Percentiles rank a stretch among this genome's conserved stretches.
phyloP scores from a whole-genome alignment of 2,888 invertebrate species.

The Girardia tigrina region DNA sequence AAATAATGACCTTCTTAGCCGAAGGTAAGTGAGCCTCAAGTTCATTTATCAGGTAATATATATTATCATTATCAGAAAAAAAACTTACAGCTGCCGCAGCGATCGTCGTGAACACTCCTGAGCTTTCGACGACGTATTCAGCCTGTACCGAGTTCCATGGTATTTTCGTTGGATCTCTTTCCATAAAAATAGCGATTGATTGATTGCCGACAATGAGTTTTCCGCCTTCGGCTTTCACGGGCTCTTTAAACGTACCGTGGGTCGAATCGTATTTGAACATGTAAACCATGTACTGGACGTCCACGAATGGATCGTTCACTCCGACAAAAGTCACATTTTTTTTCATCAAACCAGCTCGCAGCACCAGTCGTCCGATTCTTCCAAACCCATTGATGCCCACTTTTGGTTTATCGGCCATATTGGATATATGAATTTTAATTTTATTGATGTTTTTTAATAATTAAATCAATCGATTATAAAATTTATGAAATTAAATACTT shows the following conservation, averaged over 20 bases:
- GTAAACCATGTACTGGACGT: constrained; percentile 89
- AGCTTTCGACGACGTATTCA: constrained; percentile 88
- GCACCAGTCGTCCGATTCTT: constrained; percentile 77
- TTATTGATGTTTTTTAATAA: too few species aligned
- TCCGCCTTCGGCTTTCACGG: constrained; percentile 64
- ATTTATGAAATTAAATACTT: too few species aligned
- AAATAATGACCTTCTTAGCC: constrained; percentile 88
- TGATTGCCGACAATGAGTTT: constrained; percentile 64
- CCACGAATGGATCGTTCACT: constrained; percentile 90
- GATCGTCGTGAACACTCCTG: constrained; percentile 89
- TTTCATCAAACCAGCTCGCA: constrained; percentile 68
- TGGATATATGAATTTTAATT: too few species aligned
- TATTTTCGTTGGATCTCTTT: constrained; percentile 62
- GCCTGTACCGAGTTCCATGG: constrained; percentile 83
- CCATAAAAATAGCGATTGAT: constrained; percentile 68
- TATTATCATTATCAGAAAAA: constrained; percentile 38
- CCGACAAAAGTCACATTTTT: constrained; percentile 58
- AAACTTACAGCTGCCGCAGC: constrained; percentile 64
- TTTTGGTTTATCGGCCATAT: constrained; percentile 29
- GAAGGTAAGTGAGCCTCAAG: constrained; percentile 69
- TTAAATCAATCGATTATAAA: too few species aligned
- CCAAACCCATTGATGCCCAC: constrained; percentile 57
- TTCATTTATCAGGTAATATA: too few species aligned
- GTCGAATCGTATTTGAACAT: constrained; percentile 96
- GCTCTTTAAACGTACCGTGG: constrained; percentile 83